Conservation (phyloP, 2,797 vertebrate species). For the Sebastes cheni region DNA sequence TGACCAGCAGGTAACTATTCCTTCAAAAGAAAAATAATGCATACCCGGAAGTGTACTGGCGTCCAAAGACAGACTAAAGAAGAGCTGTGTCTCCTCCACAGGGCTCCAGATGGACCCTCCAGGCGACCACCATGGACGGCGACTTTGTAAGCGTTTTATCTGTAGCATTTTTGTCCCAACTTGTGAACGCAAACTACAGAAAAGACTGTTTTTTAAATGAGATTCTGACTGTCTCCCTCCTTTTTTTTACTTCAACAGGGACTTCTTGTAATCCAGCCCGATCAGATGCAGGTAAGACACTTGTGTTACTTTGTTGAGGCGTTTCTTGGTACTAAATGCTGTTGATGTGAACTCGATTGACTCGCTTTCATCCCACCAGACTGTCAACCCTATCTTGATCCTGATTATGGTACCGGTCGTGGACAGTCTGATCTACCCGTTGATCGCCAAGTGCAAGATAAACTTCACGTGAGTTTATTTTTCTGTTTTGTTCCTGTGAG, state of each 20-base stretch:
- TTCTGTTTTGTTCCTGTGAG: not conserved
- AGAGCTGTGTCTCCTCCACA: conserved; percentile 59
- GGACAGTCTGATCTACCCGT: conserved; percentile 87
- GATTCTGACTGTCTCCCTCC: not conserved
- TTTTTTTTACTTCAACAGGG: conserved; percentile 79
- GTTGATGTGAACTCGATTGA: not conserved
- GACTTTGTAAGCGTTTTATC: conserved; percentile 86
- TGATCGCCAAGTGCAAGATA: conserved; percentile 89
- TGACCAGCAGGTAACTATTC: conserved; percentile 90
- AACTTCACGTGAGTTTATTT: conserved; percentile 89
- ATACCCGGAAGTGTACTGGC: not conserved
- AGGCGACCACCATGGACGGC: conserved; percentile 92
- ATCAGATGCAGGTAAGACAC: conserved; percentile 94
- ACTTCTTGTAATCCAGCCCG: conserved; percentile 85
- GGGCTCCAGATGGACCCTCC: conserved; percentile 98
- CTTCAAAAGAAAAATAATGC: not conserved
- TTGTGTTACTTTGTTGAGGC: not conserved
- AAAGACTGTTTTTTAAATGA: not conserved
- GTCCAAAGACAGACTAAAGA: not conserved
- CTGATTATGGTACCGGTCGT: conserved; percentile 89
- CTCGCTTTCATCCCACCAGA: conserved; percentile 74
- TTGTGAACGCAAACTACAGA: not conserved
- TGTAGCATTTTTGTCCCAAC: too few species aligned
- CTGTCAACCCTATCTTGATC: conserved; percentile 93
- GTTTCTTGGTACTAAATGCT: not conserved